Conservation (phyloP, 2,113 vertebrate species). For the Elephas maximus region DNA sequence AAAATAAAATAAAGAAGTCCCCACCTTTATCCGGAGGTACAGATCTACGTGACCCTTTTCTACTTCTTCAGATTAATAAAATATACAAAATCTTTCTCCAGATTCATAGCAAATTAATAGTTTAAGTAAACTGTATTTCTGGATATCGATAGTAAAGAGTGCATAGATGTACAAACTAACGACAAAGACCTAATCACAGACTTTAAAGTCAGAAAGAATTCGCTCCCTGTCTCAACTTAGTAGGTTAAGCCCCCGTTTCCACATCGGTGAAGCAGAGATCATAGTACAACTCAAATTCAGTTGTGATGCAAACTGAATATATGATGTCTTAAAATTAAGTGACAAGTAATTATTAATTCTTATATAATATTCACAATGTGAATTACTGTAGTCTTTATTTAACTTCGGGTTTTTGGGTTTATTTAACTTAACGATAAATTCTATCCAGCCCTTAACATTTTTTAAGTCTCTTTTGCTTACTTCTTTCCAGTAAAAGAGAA, state of each 20-base stretch:
- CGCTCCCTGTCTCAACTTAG: not conserved
- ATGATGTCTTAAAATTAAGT: not conserved
- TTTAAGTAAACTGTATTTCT: slow-evolving; percentile 38
- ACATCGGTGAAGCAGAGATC: not conserved
- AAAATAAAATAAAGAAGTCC: not conserved
- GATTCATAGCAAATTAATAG: slow-evolving; percentile 38
- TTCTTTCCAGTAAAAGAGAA: not conserved
- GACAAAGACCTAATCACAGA: not conserved
- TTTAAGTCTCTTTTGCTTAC: not conserved
- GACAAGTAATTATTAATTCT: not conserved
- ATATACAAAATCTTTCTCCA: slow-evolving; percentile 23
- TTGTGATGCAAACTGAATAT: slow-evolving; percentile 6
- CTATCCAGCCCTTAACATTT: not conserved
- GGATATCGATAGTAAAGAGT: not conserved
- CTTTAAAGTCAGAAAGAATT: not conserved
- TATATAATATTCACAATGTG: slow-evolving; percentile 19
- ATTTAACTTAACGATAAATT: slow-evolving; percentile 36
- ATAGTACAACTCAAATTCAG: not conserved
- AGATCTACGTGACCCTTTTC: not conserved
- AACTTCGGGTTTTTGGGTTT: not conserved
- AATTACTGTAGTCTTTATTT: not conserved
- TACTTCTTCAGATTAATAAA: slow-evolving; percentile 52
- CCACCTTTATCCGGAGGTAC: not conserved
- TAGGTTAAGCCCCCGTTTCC: not conserved
- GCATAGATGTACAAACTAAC: not conserved